phyloP scores from a whole-genome alignment of 2,888 invertebrate genomes.

The Sturmia bella region DNA sequence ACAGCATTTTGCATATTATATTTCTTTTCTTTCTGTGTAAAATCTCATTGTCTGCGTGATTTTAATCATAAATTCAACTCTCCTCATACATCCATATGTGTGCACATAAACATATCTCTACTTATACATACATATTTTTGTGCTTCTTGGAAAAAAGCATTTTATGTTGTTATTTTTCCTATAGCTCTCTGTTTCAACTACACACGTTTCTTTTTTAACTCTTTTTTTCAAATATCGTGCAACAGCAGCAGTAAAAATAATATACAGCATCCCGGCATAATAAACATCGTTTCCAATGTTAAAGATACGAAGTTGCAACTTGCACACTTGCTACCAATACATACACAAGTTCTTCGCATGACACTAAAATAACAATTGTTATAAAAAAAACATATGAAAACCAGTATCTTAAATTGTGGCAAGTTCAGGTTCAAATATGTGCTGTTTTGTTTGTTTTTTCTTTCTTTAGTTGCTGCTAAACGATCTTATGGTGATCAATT shows the following conservation, averaged over 20 bases:
- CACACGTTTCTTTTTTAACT: constrained; percentile 6
- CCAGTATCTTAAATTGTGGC: constrained; percentile 69
- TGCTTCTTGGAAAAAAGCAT: constrained; percentile 63
- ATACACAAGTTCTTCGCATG: constrained; percentile 43
- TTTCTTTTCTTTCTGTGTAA: constrained; percentile 6
- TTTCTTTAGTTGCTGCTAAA: constrained; percentile 44
- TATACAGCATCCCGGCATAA: constrained; percentile 53
- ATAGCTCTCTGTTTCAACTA: constrained; percentile 22
- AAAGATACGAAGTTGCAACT: constrained; percentile 55
- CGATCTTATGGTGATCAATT: constrained; percentile 61
- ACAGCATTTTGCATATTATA: too few relatives aligned
- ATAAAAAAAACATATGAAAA: constrained; percentile 53
- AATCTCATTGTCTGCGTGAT: constrained; percentile 5
- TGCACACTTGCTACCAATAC: constrained; percentile 39
- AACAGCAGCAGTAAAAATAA: constrained; percentile 11
- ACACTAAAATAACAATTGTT: constrained; percentile 12
- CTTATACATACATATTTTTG: constrained; percentile 35
- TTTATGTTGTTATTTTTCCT: constrained; percentile 7
- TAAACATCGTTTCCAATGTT: constrained; percentile 29
- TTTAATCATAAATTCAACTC: constrained; percentile 21
- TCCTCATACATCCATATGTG: constrained; percentile 7
- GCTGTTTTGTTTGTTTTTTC: constrained; percentile 36
- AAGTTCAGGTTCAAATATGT: constrained; percentile 70
- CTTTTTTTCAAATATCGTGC: constrained; percentile 31
- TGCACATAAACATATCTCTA: not conserved